Evolutionary conservation across 2,113 vertebrate genomes (phyloP).

Genomic region (Mus spicilegus): DNA sequence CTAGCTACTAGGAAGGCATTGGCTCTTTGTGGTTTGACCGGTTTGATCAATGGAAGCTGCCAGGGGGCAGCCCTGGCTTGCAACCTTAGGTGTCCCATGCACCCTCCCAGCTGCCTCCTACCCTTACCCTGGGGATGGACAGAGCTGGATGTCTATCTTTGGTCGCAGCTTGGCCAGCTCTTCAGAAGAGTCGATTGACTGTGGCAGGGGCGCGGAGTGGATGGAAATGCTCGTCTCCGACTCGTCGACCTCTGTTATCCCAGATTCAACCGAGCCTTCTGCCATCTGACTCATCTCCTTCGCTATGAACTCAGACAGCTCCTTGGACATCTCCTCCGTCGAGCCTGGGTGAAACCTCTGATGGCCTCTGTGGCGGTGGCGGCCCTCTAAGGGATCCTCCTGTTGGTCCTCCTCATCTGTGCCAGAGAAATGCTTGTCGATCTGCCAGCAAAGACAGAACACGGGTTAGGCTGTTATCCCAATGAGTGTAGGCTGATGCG

Average conservation of each 20-base stretch:
- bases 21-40: fast-evolving
- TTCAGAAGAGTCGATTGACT: fast-evolving
- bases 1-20: not conserved
- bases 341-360: fast-evolving
- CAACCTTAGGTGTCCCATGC: not conserved
- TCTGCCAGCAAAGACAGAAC: not conserved
- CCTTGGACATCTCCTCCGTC: not conserved
- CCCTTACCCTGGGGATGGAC: conserved; percentile 65
- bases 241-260: not conserved
- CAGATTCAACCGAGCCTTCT: fast-evolving
- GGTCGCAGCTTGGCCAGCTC: conserved; percentile 63
- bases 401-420: not conserved
- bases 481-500: not conserved
- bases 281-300: not conserved
- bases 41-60: fast-evolving
- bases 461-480: fast-evolving
- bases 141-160: not conserved
- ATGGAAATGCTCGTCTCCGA: not conserved
- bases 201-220: fast-evolving
- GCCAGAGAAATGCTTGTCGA: not conserved
- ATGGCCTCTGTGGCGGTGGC: not conserved
- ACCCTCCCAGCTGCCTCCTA: fast-evolving
- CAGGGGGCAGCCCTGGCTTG: fast-evolving
- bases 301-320: not conserved
- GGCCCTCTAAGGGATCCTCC: not conserved